Evolutionary conservation across 2,888 invertebrate genomes (phyloP), one percentile per base, ranked within the genome.

Genomic region (Ophonus ardosiacus): DNA sequence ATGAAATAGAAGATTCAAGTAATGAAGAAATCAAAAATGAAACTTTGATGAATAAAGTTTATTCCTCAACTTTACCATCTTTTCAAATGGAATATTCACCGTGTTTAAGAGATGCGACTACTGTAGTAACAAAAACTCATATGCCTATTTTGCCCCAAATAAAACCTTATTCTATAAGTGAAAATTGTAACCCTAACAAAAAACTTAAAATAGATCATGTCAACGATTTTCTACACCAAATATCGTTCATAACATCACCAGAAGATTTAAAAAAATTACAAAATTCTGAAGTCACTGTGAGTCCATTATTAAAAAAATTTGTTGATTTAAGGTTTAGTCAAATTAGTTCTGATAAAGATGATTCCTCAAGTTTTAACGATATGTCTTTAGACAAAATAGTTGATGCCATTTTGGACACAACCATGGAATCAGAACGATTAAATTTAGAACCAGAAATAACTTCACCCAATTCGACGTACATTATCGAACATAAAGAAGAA

Each of bases 321-420:
- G 93, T 94, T 85, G 93, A 93, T 87, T 89, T 94, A 87, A 92
- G 93, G 88, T 94, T 94, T 88, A 93, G 93, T 88, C 92, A 92
- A 85, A 92, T 92, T 89, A 92, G 92, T 81, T 86, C 86, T 56
- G 86, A 86, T 90, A 92, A 68, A 91, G 89, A 88, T 85, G 92
- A 93, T 86, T 91, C 92, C 0, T 92, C 93, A 5, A 92, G 92
- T 87, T 91, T 93, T 91, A 90, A 93, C 91, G 86, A 93, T 91
- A 90, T 91, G 91, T 89, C 93, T 90, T 89, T 94, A 65, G 94
- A 94, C 88, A 92, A 91, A 90, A 93, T 94, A 91, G 94, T 94
- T 63, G 93, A 94, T 88, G 94, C 93, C 85, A 93, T 94, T 82
- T 92, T 94, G 86, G 94, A 94, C 87, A 93, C 93, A 86, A 93